Evolutionary conservation across 2,797 vertebrate genomes (phyloP).

Genomic region (Sciaenops ocellatus): DNA sequence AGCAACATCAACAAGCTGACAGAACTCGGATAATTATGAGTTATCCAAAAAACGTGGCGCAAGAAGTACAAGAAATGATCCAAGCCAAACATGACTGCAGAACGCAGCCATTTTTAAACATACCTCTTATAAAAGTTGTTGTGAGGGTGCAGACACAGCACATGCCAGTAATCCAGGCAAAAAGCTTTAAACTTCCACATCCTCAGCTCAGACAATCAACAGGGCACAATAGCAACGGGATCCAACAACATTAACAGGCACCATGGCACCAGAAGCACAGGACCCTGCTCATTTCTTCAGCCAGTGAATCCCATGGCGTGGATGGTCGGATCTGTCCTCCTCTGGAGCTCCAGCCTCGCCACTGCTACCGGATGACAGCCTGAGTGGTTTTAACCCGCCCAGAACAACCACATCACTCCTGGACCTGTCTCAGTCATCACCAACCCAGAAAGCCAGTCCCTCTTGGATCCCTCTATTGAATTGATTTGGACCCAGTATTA

Average conservation of each 20-base stretch:
- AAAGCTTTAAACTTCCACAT: constrained; percentile 98
- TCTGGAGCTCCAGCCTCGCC: constrained; percentile 46
- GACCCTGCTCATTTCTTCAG: constrained; percentile 47
- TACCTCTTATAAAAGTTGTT: constrained; percentile 96
- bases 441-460: constrained; percentile 45
- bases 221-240: constrained; percentile 26
- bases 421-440: constrained; percentile 60
- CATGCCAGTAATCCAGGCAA: constrained; percentile 98
- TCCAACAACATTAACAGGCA: constrained; percentile 53
- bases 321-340: constrained; percentile 36
- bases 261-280: constrained; percentile 42
- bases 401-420: constrained; percentile 68
- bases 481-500: constrained; percentile 28
- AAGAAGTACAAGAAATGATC: neutral
- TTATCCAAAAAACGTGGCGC: neutral
- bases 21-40: neutral
- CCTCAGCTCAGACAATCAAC: constrained; percentile 74
- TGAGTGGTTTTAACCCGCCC: constrained; percentile 70
- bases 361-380: constrained; percentile 58
- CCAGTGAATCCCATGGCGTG: constrained; percentile 34
- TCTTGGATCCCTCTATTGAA: constrained; percentile 31
- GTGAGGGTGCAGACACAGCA: constrained; percentile 95
- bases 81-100: neutral
- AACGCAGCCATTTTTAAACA: constrained; percentile 54
- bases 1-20: constrained; percentile 24